Conservation (phyloP, 2,113 vertebrate species). For the Anthoscopus minutus region DNA sequence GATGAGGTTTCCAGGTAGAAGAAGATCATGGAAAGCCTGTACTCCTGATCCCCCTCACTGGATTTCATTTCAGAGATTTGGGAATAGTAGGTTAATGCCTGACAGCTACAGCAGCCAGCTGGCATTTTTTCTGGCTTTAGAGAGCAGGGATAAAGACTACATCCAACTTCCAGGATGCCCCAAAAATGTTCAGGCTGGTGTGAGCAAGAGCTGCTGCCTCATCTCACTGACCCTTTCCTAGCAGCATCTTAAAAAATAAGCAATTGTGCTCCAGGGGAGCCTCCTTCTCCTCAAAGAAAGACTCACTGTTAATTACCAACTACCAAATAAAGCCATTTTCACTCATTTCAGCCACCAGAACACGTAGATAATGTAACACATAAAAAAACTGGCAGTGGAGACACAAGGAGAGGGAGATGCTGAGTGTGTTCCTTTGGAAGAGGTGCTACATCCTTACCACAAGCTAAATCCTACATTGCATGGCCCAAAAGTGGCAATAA, state of each 20-base stretch:
- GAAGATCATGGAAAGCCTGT: not conserved
- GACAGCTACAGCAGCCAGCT: not conserved
- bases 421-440: not conserved
- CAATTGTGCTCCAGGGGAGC: not conserved
- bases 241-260: not conserved
- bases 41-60: not conserved
- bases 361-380: not conserved
- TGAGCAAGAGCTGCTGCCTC: not conserved
- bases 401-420: not conserved
- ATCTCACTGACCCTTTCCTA: not conserved
- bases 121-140: not conserved
- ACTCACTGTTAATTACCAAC: not conserved
- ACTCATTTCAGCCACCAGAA: not conserved
- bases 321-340: not conserved
- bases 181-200: not conserved
- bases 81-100: not conserved
- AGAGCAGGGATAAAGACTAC: not conserved
- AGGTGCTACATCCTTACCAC: not conserved
- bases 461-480: not conserved
- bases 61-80: not conserved
- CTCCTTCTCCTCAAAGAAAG: not conserved
- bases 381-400: not conserved
- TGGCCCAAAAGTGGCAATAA: not conserved
- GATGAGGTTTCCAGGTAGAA: not conserved
- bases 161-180: not conserved